phyloP scores from a whole-genome alignment of 1,140 invertebrate species.

The Sinella curviseta region DNA sequence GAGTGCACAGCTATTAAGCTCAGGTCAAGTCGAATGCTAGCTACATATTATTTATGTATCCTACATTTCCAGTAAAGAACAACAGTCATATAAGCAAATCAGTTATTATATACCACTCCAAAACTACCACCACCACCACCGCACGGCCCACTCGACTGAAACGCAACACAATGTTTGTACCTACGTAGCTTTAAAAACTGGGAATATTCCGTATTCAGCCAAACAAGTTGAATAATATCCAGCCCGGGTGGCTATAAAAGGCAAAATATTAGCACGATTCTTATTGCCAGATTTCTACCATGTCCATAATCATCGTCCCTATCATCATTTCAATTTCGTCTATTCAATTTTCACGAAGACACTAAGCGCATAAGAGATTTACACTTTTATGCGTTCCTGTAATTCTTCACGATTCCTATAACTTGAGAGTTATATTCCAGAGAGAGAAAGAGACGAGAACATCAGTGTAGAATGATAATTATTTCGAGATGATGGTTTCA shows the following conservation, averaged over 20 bases:
- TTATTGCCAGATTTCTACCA: not conserved
- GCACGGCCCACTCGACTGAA: not conserved
- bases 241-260: conserved; percentile 4
- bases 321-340: not conserved
- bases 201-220: not conserved
- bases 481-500: not conserved
- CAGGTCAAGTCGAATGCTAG: too few species aligned
- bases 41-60: too few species aligned
- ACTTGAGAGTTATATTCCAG: not conserved
- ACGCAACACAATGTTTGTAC: too few species aligned
- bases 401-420: not conserved
- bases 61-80: too few species aligned
- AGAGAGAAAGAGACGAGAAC: not conserved
- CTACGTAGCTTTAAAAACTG: not conserved
- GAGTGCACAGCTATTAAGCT: too few species aligned
- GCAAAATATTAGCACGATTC: conserved; percentile 13
- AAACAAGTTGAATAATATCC: conserved; percentile 4
- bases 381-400: not conserved
- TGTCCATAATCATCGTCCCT: not conserved
- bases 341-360: not conserved
- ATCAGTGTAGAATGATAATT: not conserved
- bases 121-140: not conserved
- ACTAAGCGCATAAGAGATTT: not conserved
- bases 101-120: too few species aligned
- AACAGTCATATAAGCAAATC: too few species aligned